Evolutionary conservation across 1,140 invertebrate genomes (phyloP).

Genomic region (Drosophila virilis): DNA sequence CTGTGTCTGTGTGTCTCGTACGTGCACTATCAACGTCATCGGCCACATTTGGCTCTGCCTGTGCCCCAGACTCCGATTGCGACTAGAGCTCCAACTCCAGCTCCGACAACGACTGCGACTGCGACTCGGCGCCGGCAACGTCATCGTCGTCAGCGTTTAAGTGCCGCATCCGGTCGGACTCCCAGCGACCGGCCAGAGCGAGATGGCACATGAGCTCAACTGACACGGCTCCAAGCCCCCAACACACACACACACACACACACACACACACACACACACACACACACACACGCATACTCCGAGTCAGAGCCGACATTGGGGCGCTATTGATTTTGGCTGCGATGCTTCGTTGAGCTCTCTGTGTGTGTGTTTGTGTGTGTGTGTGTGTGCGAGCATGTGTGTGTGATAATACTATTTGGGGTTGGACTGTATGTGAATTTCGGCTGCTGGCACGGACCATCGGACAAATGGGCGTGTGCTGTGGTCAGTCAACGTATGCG

Average conservation of each 20-base stretch:
- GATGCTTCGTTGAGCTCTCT: slow-evolving; percentile 25
- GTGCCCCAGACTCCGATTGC: slow-evolving; percentile 29
- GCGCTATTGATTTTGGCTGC: slow-evolving; percentile 71
- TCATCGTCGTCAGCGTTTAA: slow-evolving; percentile 70
- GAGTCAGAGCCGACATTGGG: slow-evolving; percentile 53
- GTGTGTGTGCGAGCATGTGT: slow-evolving; percentile 4
- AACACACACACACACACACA: not conserved
- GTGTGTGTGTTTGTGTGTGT: slow-evolving; percentile 15
- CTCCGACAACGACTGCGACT: slow-evolving; percentile 2
- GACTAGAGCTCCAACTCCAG: not conserved
- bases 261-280: slow-evolving; percentile 3
- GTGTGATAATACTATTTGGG: slow-evolving; percentile 25
- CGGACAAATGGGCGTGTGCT: slow-evolving; percentile 48
- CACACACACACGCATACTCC: too few species aligned
- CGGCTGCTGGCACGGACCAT: slow-evolving; percentile 1
- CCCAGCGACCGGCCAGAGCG: slow-evolving; percentile 22
- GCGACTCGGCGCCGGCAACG: slow-evolving; percentile 16
- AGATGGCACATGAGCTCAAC: slow-evolving; percentile 36
- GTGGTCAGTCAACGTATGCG: slow-evolving; percentile 40
- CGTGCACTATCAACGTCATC: slow-evolving; percentile 79
- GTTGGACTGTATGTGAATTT: slow-evolving; percentile 24
- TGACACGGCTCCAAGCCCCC: slow-evolving; percentile 2
- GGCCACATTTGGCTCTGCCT: slow-evolving; percentile 57
- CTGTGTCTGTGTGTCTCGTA: slow-evolving; percentile 38
- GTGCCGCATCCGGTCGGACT: slow-evolving; percentile 71